Percentiles rank a stretch among this genome's conserved stretches.
phyloP scores from a whole-genome alignment of 2,113 vertebrate species.

The Gymnobelideus leadbeateri region DNA sequence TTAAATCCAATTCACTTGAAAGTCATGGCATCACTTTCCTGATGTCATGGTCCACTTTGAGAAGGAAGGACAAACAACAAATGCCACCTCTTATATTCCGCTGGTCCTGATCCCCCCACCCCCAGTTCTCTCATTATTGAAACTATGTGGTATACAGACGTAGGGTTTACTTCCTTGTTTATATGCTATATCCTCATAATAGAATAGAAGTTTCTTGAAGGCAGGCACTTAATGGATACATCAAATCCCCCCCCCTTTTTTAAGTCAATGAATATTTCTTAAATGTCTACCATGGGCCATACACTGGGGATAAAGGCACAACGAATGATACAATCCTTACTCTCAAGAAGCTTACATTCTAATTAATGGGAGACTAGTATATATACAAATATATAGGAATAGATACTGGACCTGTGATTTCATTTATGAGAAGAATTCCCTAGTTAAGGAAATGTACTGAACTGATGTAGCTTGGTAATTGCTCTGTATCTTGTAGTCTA shows the following conservation, averaged over 20 bases:
- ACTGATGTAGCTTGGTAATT: background rate
- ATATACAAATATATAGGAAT: background rate
- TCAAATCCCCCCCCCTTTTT: background rate
- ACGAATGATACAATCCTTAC: background rate
- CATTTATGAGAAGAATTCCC: background rate
- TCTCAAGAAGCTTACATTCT: background rate
- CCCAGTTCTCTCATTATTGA: background rate
- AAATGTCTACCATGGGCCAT: background rate
- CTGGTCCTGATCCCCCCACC: background rate
- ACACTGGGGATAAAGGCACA: background rate
- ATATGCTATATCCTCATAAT: background rate
- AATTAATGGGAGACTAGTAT: background rate
- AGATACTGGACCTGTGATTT: background rate
- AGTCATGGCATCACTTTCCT: too few species aligned
- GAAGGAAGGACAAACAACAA: background rate
- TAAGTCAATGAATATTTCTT: background rate
- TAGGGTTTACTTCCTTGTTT: background rate
- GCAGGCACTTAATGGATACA: background rate
- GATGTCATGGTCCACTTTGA: too few species aligned
- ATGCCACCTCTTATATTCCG: background rate
- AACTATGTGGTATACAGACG: background rate
- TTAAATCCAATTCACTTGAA: too few species aligned
- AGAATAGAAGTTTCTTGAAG: background rate
- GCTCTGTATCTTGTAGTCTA: background rate
- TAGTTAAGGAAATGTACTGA: background rate